Conservation (phyloP, 2,888 invertebrate species). For the Eupeodes luniger region DNA sequence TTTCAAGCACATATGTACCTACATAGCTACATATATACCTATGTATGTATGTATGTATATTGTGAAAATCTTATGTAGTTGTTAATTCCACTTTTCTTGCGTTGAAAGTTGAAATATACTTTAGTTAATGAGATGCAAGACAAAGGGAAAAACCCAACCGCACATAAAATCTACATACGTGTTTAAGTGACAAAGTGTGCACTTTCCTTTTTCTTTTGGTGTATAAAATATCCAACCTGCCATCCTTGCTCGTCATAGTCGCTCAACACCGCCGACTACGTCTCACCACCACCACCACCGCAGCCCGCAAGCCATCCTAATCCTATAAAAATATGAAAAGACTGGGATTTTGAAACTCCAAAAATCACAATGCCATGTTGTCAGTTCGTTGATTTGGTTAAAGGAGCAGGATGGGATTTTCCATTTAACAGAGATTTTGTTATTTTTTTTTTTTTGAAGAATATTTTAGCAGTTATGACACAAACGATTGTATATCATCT, state of each 20-base stretch:
- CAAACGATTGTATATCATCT: no score
- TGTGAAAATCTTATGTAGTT: conserved; percentile 73
- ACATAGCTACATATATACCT: no score
- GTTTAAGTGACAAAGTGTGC: conserved; percentile 76
- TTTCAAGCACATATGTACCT: no score
- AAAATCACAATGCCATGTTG: conserved; percentile 57
- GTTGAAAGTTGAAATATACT: conserved; percentile 72
- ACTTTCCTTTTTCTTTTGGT: conserved; percentile 36
- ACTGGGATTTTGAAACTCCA: conserved; percentile 11
- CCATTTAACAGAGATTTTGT: background rate
- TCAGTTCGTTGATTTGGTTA: conserved; percentile 41
- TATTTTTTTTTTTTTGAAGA: background rate
- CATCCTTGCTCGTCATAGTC: no score
- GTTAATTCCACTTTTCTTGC: conserved; percentile 70
- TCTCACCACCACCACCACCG: no score
- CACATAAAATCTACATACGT: conserved; percentile 75
- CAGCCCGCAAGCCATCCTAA: background rate
- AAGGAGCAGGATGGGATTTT: background rate
- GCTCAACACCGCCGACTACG: no score
- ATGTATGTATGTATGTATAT: background rate
- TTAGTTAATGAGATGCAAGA: conserved; percentile 76
- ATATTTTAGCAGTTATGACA: conserved; percentile 17
- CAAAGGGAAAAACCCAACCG: conserved; percentile 66
- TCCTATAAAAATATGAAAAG: background rate
- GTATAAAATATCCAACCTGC: background rate